Percentiles rank a stretch among this genome's conserved stretches.
These are phyloP conservation scores for Tetragnatha montana DNA, from an alignment of 2,888 invertebrate genomes.

Conservation along the genomic window DNA sequence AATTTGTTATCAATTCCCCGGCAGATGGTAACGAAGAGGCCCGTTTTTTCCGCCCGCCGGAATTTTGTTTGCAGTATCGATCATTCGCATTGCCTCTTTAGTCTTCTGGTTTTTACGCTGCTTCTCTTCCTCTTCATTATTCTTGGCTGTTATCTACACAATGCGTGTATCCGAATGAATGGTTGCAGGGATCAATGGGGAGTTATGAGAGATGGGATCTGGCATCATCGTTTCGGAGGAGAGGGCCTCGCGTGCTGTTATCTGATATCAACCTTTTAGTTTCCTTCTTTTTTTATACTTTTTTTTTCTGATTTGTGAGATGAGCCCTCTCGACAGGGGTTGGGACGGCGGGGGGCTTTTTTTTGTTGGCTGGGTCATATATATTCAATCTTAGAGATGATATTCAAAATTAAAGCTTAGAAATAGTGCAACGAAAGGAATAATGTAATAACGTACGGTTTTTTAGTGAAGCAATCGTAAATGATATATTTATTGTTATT, in stretches of 20 bases:
- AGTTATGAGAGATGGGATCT: conserved; percentile 9
- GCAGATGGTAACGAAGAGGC: conserved; percentile 44
- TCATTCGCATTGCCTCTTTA: not conserved
- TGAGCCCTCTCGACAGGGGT: not conserved
- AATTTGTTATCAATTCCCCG: conserved; percentile 50
- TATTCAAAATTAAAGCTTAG: too few species aligned
- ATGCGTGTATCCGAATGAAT: conserved; percentile 37
- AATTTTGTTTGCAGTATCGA: conserved; percentile 12
- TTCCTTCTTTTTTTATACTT: not conserved
- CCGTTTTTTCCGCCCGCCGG: conserved; percentile 5
- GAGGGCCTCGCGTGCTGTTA: not conserved
- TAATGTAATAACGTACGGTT: too few species aligned
- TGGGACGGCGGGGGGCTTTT: too few species aligned
- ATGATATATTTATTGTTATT: too few species aligned
- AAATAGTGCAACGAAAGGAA: too few species aligned
- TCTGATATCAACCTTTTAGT: not conserved
- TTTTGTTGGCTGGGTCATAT: too few species aligned
- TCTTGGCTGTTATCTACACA: conserved; percentile 36
- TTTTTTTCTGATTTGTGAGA: not conserved
- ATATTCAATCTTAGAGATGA: too few species aligned
- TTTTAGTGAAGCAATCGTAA: too few species aligned
- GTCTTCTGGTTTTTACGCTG: not conserved
- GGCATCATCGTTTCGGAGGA: not conserved
- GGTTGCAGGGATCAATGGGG: conserved; percentile 27
- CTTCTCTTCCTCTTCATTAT: conserved; percentile 15